A percentile compares a stretch with the other conserved stretches of the same genome.
Evolutionary conservation across 2,888 invertebrate genomes (phyloP).

Genomic region (Tenthredo amoena): DNA sequence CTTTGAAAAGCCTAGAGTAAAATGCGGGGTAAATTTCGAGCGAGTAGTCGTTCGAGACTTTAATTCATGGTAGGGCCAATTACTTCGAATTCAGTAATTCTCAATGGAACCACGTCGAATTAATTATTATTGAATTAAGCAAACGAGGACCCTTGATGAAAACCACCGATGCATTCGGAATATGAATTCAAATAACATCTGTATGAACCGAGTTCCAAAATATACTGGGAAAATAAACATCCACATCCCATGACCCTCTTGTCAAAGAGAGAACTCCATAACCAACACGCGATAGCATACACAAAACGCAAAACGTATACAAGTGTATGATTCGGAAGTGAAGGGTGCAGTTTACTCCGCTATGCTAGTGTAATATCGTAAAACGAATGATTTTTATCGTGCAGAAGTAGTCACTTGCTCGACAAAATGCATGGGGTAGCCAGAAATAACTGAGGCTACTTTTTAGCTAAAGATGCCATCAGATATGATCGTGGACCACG

Average conservation of each 20-base stretch:
- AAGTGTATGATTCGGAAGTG: background rate
- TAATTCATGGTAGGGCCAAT: slow-evolving; percentile 25
- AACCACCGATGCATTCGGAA: slow-evolving; percentile 64
- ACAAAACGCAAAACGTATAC: background rate
- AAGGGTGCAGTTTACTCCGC: background rate
- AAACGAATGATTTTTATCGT: background rate
- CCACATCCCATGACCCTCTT: background rate
- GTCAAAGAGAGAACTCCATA: slow-evolving; percentile 20
- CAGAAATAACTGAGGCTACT: background rate
- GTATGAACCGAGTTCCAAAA: slow-evolving; percentile 15
- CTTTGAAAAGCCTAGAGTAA: background rate
- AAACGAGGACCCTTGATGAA: slow-evolving; percentile 73
- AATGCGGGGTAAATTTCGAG: background rate
- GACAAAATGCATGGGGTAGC: background rate
- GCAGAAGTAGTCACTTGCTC: background rate
- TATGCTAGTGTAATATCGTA: background rate
- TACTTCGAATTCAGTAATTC: slow-evolving; percentile 74
- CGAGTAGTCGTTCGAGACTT: background rate
- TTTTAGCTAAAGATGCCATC: background rate
- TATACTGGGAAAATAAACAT: slow-evolving; percentile 37
- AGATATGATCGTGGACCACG: slow-evolving; percentile 15
- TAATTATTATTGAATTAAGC: slow-evolving; percentile 74
- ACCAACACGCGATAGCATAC: background rate
- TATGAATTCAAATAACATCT: slow-evolving; percentile 50
- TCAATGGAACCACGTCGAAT: slow-evolving; percentile 73